phyloP scores from a whole-genome alignment of 2,888 invertebrate genomes.

The Aleiodes alternator region DNA sequence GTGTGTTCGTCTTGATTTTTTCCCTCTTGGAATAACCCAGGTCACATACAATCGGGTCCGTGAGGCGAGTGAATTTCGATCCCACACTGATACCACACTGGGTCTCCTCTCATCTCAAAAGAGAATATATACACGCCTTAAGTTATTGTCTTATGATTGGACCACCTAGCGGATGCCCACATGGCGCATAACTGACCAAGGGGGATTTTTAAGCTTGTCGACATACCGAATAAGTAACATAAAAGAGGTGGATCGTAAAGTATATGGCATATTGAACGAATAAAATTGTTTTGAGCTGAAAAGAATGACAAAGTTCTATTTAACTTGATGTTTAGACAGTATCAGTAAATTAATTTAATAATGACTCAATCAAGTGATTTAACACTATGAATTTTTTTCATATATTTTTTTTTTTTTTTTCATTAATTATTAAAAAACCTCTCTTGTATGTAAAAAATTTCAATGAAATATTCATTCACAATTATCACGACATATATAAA shows the following conservation, averaged over 20 bases:
- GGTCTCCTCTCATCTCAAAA: slow-evolving; percentile 14
- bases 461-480: too few species aligned
- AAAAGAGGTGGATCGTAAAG: slow-evolving; percentile 19
- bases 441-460: too few species aligned
- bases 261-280: background rate
- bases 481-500: too few species aligned
- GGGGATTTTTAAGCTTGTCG: slow-evolving; percentile 6
- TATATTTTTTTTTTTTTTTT: too few species aligned
- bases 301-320: background rate
- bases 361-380: too few species aligned
- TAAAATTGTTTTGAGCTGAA: background rate
- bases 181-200: slow-evolving; percentile 12
- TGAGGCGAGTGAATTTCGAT: slow-evolving; percentile 59
- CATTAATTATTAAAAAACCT: too few species aligned
- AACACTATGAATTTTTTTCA: too few species aligned
- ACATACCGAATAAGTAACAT: slow-evolving; percentile 10
- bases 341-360: too few species aligned
- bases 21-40: slow-evolving; percentile 24
- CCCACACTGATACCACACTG: slow-evolving; percentile 65
- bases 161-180: slow-evolving; percentile 68
- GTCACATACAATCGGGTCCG: slow-evolving; percentile 16
- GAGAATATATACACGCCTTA: slow-evolving; percentile 47
- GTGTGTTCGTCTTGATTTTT: slow-evolving; percentile 16
- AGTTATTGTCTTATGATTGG: slow-evolving; percentile 74
- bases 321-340: background rate